Percentiles rank a stretch among this genome's conserved stretches.
These are phyloP conservation scores for Corticium candelabrum DNA, from an alignment of 37 sponge, comb jelly and placozoan genomes.

Conservation along the genomic window DNA sequence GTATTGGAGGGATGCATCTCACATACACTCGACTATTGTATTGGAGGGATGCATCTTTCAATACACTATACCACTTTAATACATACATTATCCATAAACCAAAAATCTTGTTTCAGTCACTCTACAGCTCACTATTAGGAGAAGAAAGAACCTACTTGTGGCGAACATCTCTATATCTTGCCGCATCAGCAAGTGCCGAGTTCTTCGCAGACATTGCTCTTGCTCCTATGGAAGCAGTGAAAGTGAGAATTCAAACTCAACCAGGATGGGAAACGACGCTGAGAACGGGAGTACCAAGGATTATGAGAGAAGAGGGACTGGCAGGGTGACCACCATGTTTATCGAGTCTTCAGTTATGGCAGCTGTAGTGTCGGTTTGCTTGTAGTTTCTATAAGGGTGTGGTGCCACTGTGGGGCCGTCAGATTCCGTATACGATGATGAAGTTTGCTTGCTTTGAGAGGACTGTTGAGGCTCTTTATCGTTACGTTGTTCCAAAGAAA, in stretches of 20 bases:
- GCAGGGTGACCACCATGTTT: slow-evolving; percentile 56
- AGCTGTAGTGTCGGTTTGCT: not conserved
- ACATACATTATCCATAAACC: no score
- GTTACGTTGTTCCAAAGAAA: slow-evolving; percentile 90
- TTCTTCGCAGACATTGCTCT: slow-evolving; percentile 99
- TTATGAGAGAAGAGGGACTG: slow-evolving; percentile 69
- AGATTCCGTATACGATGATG: slow-evolving; percentile 99
- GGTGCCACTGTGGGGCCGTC: slow-evolving; percentile 90
- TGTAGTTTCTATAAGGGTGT: slow-evolving; percentile 93
- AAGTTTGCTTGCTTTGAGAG: slow-evolving; percentile 99
- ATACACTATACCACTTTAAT: no score
- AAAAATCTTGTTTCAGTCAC: no score
- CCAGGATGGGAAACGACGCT: slow-evolving; percentile 88
- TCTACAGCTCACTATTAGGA: not conserved
- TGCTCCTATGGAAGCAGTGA: slow-evolving; percentile 96
- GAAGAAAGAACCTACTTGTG: slow-evolving; percentile 70
- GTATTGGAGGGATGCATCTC: no score
- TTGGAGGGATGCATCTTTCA: no score
- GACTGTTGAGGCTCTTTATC: slow-evolving; percentile 95
- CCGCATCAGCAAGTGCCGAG: slow-evolving; percentile 98
- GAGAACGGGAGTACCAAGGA: slow-evolving; percentile 82
- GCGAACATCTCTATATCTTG: slow-evolving; percentile 89
- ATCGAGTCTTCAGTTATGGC: not conserved
- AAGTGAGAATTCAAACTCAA: slow-evolving; percentile 94
- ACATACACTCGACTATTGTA: no score